A percentile compares a stretch with the other conserved stretches of the same genome.
These are phyloP conservation scores for Ondatra zibethicus DNA, from an alignment of 2,113 vertebrate species.

Conservation along the genomic window DNA sequence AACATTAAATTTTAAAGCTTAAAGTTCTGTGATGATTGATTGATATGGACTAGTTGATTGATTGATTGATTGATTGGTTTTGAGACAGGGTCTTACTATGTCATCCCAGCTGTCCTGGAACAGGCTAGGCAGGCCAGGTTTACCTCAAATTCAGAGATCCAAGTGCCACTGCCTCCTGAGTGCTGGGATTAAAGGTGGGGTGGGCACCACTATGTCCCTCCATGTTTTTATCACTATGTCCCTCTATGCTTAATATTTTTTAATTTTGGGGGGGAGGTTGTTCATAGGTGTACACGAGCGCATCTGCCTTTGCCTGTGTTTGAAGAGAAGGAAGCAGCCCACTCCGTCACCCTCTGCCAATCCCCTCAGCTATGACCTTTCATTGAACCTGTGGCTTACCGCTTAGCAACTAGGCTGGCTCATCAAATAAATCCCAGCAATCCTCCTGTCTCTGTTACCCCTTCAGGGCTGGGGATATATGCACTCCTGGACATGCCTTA, in stretches of 20 bases:
- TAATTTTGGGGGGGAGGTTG: background rate
- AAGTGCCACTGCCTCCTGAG: background rate
- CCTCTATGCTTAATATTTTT: background rate
- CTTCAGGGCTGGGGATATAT: background rate
- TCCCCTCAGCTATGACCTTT: background rate
- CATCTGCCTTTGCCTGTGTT: background rate
- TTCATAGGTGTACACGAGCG: accelerated
- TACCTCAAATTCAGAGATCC: background rate
- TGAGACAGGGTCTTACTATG: background rate
- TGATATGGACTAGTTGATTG: background rate
- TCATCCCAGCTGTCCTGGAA: background rate
- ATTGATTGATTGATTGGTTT: background rate
- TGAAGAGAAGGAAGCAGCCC: background rate
- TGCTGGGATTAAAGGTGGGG: background rate
- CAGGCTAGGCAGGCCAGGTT: background rate
- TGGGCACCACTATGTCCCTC: background rate
- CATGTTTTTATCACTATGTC: background rate
- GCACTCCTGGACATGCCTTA: background rate
- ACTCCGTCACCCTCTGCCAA: background rate
- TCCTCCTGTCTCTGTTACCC: background rate
- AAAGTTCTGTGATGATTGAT: background rate
- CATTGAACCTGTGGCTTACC: background rate
- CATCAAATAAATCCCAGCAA: background rate
- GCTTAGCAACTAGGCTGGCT: background rate
- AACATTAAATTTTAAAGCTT: background rate